phyloP scores from a whole-genome alignment of 2,113 vertebrate genomes.

The Syngnathus floridae region DNA sequence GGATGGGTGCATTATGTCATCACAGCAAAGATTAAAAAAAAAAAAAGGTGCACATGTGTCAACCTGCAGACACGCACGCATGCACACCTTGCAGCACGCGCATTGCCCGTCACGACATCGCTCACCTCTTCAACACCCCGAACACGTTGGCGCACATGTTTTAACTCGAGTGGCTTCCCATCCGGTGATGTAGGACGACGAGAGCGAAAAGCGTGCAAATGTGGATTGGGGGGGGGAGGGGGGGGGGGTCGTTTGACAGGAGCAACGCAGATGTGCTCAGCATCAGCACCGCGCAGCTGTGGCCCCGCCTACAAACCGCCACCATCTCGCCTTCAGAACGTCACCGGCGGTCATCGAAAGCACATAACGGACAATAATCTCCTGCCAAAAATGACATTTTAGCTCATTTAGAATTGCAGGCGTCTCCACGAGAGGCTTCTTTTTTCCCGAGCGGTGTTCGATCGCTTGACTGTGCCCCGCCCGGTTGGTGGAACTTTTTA shows the following conservation, averaged over 20 bases:
- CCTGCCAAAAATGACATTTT: not conserved
- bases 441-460: not conserved
- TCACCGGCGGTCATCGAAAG: not conserved
- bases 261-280: slow-evolving; percentile 11
- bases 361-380: not conserved
- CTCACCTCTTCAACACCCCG: slow-evolving; percentile 76
- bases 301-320: slow-evolving; percentile 3
- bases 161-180: slow-evolving; percentile 57
- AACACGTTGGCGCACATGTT: slow-evolving; percentile 76
- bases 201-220: not conserved
- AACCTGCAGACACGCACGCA: not conserved
- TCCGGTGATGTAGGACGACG: slow-evolving; percentile 22
- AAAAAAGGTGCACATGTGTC: not conserved
- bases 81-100: not conserved
- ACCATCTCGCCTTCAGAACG: not conserved
- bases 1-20: slow-evolving; percentile 55
- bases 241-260: not conserved
- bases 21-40: not conserved
- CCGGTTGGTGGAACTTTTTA: slow-evolving; percentile 6
- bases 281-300: slow-evolving; percentile 5
- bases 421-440: no score
- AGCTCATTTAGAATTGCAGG: no score
- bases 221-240: no score
- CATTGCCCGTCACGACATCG: not conserved
- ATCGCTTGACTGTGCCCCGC: slow-evolving; percentile 59